A percentile compares a stretch with the other conserved stretches of the same genome.
These are phyloP conservation scores for Balearica regulorum DNA, from an alignment of 2,797 vertebrate species.

Conservation along the genomic window DNA sequence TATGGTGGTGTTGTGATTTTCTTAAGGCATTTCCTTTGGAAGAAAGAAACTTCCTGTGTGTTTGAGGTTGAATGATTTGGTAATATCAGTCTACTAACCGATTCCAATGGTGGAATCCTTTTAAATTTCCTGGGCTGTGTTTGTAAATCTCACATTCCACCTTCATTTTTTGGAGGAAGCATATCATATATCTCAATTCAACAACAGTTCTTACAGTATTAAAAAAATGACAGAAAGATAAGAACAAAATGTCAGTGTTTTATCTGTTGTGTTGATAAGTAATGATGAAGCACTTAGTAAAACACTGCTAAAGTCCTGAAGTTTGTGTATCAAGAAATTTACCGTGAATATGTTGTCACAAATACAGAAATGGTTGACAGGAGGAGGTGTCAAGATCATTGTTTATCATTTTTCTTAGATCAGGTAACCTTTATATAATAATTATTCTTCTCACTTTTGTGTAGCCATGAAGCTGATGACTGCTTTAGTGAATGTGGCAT, in stretches of 20 bases:
- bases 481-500: slow-evolving; percentile 97
- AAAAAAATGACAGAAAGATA: neutral
- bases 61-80: neutral
- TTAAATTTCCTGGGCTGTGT: neutral
- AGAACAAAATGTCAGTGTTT: neutral
- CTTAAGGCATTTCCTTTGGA: neutral
- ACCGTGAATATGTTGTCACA: neutral
- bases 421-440: neutral
- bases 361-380: neutral
- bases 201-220: neutral
- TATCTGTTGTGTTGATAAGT: neutral
- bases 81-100: neutral
- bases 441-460: neutral
- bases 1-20: neutral
- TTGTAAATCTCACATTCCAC: neutral
- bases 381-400: neutral
- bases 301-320: neutral
- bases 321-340: neutral
- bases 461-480: slow-evolving; percentile 99
- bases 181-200: neutral
- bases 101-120: neutral
- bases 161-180: neutral
- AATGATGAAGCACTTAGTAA: neutral
- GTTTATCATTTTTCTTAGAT: neutral
- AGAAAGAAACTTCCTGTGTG: neutral